These are phyloP conservation scores for Portevinia maculata DNA, from an alignment of 2,888 invertebrate genomes.

Conservation along the genomic window DNA sequence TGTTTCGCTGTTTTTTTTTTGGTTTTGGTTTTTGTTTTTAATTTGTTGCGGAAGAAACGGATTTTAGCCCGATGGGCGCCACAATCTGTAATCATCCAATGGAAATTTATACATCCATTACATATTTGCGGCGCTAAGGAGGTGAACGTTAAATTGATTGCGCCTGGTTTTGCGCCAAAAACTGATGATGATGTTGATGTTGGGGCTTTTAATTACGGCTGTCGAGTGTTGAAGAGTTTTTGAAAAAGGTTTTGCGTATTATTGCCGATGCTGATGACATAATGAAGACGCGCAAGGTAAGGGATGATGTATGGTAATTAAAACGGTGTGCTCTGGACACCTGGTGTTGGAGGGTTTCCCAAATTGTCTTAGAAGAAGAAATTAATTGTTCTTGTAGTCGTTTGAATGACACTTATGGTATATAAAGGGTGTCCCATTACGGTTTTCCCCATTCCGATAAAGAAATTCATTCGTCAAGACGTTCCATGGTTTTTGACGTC, in stretches of 20 bases:
- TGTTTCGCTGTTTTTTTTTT: constrained; percentile 17
- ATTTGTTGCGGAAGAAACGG: constrained; percentile 63
- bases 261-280: not conserved
- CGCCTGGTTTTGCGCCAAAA: constrained; percentile 53
- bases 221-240: constrained; percentile 46
- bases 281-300: not conserved
- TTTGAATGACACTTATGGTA: too few relatives aligned
- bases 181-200: constrained; percentile 50
- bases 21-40: constrained; percentile 40
- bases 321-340: constrained; percentile 34
- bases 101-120: not conserved
- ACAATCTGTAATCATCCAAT: constrained; percentile 47
- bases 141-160: constrained; percentile 42
- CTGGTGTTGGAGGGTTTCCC: constrained; percentile 10
- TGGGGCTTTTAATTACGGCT: constrained; percentile 60
- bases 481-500: too few relatives aligned
- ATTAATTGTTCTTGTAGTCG: too few relatives aligned
- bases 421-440: too few relatives aligned
- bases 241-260: constrained; percentile 55
- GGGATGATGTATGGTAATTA: constrained; percentile 51
- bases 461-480: too few relatives aligned
- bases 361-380: too few relatives aligned
- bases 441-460: too few relatives aligned
- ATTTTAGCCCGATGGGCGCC: constrained; percentile 69
- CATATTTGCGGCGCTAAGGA: constrained; percentile 7